Percentiles rank a stretch among this genome's conserved stretches.
These are phyloP conservation scores for Drosophila malerkotliana DNA, from an alignment of 1,140 invertebrate genomes.

Conservation along the genomic window DNA sequence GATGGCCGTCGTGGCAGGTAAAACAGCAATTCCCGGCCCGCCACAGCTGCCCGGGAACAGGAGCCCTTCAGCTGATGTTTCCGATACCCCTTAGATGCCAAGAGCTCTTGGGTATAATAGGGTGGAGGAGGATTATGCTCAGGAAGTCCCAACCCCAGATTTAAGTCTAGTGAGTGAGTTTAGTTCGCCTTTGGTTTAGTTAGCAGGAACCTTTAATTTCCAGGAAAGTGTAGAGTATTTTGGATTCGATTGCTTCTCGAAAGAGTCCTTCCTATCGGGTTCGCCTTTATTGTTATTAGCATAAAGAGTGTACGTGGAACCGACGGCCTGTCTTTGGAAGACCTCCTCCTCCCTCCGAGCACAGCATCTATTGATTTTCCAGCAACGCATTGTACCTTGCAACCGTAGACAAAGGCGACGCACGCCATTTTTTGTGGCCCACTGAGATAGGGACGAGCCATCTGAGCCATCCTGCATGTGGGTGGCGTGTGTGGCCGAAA, in stretches of 20 bases:
- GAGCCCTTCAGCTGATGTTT: conserved; percentile 1
- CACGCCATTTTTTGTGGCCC: conserved; percentile 56
- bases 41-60: conserved; percentile 19
- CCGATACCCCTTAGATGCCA: neutral
- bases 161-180: too few species aligned
- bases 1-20: conserved; percentile 60
- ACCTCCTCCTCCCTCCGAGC: conserved; percentile 14
- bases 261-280: conserved; percentile 4
- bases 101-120: neutral
- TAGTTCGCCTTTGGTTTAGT: too few species aligned
- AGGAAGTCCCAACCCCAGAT: too few species aligned
- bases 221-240: neutral
- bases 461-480: neutral
- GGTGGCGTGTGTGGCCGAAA: conserved; percentile 12
- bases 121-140: neutral
- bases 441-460: conserved; percentile 30
- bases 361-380: conserved; percentile 67
- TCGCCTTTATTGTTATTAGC: conserved; percentile 64
- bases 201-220: too few species aligned
- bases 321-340: conserved; percentile 50
- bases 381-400: conserved; percentile 47
- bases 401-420: conserved; percentile 61
- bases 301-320: conserved; percentile 63
- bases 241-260: neutral
- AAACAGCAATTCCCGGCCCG: conserved; percentile 54